A percentile compares a stretch with the other conserved stretches of the same genome.
phyloP scores from a whole-genome alignment of 2,888 invertebrate genomes.

The Archips xylosteana region DNA sequence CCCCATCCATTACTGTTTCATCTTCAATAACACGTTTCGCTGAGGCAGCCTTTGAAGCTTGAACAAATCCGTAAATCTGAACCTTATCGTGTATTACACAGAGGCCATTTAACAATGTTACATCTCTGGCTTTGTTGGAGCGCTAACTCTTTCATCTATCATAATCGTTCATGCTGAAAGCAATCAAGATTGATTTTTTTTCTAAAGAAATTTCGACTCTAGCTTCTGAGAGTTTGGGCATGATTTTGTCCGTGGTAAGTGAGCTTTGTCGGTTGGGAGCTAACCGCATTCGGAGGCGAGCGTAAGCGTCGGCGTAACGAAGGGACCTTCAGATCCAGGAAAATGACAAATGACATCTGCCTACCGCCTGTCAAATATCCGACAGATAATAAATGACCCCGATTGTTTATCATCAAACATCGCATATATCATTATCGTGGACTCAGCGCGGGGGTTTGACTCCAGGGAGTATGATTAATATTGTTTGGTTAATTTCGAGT shows the following conservation, averaged over 20 bases:
- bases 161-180: slow-evolving; percentile 86
- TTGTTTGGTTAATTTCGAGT: slow-evolving; percentile 83
- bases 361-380: slow-evolving; percentile 88
- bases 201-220: slow-evolving; percentile 57
- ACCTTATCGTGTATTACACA: slow-evolving; percentile 60
- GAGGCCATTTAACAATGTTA: slow-evolving; percentile 60
- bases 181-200: slow-evolving; percentile 82
- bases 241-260: slow-evolving; percentile 48
- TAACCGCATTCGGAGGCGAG: slow-evolving; percentile 82
- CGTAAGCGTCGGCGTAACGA: slow-evolving; percentile 80
- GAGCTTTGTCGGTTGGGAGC: slow-evolving; percentile 77
- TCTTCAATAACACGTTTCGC: slow-evolving; percentile 83
- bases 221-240: slow-evolving; percentile 50
- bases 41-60: slow-evolving; percentile 61
- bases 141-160: slow-evolving; percentile 86
- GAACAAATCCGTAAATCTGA: slow-evolving; percentile 51
- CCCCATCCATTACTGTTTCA: slow-evolving; percentile 84
- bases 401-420: slow-evolving; percentile 87
- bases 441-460: slow-evolving; percentile 76
- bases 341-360: slow-evolving; percentile 90
- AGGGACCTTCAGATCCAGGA: slow-evolving; percentile 85
- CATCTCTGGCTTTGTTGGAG: slow-evolving; percentile 73
- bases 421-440: slow-evolving; percentile 85
- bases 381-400: slow-evolving; percentile 88
- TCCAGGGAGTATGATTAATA: slow-evolving; percentile 79